These are phyloP conservation scores for Zaprionus ornatus DNA, from an alignment of 1,140 invertebrate species.

Conservation along the genomic window DNA sequence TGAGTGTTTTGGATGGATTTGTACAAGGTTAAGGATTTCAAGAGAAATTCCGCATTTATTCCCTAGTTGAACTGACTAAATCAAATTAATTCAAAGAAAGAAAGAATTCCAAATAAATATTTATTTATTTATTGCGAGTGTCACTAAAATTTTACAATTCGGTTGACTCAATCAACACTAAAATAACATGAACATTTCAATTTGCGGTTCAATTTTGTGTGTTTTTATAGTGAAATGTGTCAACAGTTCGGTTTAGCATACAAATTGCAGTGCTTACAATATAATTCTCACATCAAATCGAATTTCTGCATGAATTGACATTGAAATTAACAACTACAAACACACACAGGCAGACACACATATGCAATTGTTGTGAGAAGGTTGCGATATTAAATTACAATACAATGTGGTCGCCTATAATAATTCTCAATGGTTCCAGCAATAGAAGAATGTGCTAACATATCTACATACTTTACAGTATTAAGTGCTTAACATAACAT, in stretches of 20 bases:
- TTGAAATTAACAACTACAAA: background rate
- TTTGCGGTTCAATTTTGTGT: background rate
- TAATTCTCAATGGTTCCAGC: no score
- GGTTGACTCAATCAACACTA: background rate
- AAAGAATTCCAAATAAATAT: background rate
- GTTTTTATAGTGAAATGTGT: background rate
- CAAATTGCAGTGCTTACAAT: background rate
- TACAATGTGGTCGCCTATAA: no score
- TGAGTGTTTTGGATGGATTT: no score
- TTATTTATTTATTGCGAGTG: background rate
- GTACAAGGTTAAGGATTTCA: no score
- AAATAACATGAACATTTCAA: background rate
- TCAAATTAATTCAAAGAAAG: no score
- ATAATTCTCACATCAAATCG: constrained; percentile 1
- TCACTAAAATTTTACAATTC: background rate
- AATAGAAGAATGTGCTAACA: no score
- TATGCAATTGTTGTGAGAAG: no score
- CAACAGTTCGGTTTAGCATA: constrained; percentile 1
- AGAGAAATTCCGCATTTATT: no score
- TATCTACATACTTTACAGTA: no score
- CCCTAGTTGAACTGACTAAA: no score
- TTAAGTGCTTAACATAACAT: no score
- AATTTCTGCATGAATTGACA: constrained; percentile 4
- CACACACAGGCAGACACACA: background rate
- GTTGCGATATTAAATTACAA: no score